These are phyloP conservation scores for Hartigia nigra DNA, from an alignment of 2,888 invertebrate genomes.

Conservation along the genomic window DNA sequence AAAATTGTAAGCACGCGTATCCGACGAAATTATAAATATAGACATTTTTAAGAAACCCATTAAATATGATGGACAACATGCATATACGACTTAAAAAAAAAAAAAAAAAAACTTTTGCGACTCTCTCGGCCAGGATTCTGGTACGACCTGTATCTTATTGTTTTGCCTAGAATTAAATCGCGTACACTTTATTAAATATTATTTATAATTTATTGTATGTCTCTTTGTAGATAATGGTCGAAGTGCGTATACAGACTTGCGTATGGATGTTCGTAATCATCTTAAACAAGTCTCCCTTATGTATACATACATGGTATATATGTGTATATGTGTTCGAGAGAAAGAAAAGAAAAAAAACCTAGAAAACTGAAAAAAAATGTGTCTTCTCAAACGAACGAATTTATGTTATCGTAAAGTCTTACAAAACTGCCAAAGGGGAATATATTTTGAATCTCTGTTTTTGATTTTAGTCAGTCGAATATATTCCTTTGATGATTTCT, in stretches of 20 bases:
- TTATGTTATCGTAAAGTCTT: background rate
- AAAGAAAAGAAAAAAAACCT: background rate
- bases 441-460: background rate
- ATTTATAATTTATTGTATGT: constrained; percentile 28
- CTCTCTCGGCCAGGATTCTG: background rate
- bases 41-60: background rate
- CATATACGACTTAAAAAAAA: background rate
- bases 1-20: background rate
- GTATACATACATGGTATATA: background rate
- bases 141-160: background rate
- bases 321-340: background rate
- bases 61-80: background rate
- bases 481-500: background rate
- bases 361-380: background rate
- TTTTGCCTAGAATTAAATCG: constrained; percentile 32
- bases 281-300: background rate
- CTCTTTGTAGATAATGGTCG: constrained; percentile 3
- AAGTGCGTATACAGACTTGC: background rate
- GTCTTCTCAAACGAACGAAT: background rate
- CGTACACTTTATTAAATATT: constrained; percentile 19
- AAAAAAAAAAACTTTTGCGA: background rate
- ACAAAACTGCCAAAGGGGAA: background rate
- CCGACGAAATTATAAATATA: too few relatives aligned
- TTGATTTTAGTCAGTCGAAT: background rate
- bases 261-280: background rate